A percentile compares a stretch with the other conserved stretches of the same genome.
Conservation (phyloP, 2,888 invertebrate genomes). For the Leucophora obtusa region DNA sequence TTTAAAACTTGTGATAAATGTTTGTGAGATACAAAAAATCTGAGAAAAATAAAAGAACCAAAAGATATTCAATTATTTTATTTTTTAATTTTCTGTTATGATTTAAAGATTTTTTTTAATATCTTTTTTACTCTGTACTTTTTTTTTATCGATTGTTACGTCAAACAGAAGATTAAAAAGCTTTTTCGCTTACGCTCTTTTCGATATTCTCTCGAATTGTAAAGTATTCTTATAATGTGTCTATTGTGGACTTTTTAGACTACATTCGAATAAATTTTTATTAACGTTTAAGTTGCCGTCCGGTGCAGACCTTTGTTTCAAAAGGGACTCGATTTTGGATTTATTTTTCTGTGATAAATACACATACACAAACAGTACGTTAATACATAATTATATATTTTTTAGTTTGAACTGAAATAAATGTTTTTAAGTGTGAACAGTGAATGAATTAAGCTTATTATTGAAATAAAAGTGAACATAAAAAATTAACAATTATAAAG, state of each 20-base stretch:
- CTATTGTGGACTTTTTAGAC: conserved; percentile 43
- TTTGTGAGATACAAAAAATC: conserved; percentile 1
- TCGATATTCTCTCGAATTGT: not conserved
- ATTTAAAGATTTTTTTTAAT: not conserved
- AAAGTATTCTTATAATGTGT: conserved; percentile 14
- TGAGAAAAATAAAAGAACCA: not conserved
- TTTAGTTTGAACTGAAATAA: conserved; percentile 8
- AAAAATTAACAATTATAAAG: not conserved
- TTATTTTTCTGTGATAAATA: conserved; percentile 76
- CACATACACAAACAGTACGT: conserved; percentile 71
- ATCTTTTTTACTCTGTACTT: not conserved
- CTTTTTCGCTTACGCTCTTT: not conserved
- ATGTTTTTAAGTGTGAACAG: not conserved
- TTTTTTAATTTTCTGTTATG: not conserved
- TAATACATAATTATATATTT: conserved; percentile 50
- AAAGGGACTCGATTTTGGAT: conserved; percentile 71
- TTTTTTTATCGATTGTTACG: conserved; percentile 7
- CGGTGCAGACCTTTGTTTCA: conserved; percentile 74
- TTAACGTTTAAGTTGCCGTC: conserved; percentile 76
- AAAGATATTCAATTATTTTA: not conserved
- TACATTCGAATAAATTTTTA: conserved; percentile 67
- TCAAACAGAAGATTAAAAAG: not conserved
- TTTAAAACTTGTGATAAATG: conserved; percentile 17
- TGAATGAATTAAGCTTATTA: not conserved
- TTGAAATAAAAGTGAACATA: conserved; percentile 19